Evolutionary conservation across 2,113 vertebrate genomes (phyloP), one percentile per base, ranked within the genome.

Genomic region (Hucho hucho): DNA sequence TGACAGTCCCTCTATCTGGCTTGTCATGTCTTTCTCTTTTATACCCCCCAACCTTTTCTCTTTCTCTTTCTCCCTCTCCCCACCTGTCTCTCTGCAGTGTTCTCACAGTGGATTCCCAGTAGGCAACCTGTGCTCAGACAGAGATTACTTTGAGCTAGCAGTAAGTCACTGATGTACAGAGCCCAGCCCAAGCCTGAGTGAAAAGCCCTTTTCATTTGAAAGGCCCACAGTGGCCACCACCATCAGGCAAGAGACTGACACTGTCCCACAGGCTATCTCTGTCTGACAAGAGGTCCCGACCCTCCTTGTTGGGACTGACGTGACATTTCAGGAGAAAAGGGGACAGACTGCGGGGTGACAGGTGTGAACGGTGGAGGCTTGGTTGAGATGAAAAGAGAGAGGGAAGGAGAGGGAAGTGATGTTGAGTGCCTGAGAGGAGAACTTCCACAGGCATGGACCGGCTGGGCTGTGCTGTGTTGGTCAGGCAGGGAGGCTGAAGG

Each of bases 281-380:
- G 29, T 49, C 46, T 59, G 64, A 61, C 73, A 56, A 61, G 69
- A n/a, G 67, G 63, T 70, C 18, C 9, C 53, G 29, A 75, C 64
- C 64, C 32, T 75, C 49, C 64, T 75, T 43, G 74, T 78, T 53
- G 26, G 49, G 64, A 13, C 53, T 75, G 66, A 84, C 64, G 70
- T 81, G 80, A 78, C 84, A 78, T 86, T 82, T 78, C 25, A 47
- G 32, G 18, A 46, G 3, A 64, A 64, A 20, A 28, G 18, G 18
- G 63, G 64, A 69, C 67, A 11, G 67, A 69, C 67, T 22, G 67
- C 0, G 3, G 67, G 58, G 5, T 61, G 58, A 61, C 58, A 47
- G 67, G 67, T 22, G 6, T 37, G 32, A 68, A 32, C 1, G n/a
- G 37, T 18, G 67, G 67, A 22, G 37, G n/a, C 16, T 7, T 11